Base-by-base conservation (phyloP, 2,797 vertebrate genomes). In the Falco peregrinus region DNA sequence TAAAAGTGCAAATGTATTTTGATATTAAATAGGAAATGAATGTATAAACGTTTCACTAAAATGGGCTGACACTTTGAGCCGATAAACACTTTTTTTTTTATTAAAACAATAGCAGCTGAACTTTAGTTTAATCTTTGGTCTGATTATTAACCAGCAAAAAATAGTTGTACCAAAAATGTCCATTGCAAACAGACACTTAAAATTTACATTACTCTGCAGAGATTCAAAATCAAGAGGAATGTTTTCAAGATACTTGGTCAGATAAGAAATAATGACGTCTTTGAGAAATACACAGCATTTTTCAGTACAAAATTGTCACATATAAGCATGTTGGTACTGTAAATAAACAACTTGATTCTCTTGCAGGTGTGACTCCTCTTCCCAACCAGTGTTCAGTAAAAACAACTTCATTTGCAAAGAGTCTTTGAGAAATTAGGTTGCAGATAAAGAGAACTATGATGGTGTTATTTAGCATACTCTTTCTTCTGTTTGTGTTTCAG, bases 1-100 rank as follows among this genome's bases (percentile, higher is more conserved):
- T 83, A n/a, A 95, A 98, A 98, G 98, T 98, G 97, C 97, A 97
- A 96, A 96, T 93, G 91, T 97, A 95, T 87, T 96, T 91, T 89
- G 84, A 93, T 57, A 96, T 96, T 90, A 96, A 96, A 97, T 79
- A 97, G 81, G 84, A 98, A 93, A 96, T 50, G 70, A 92, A 92
- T 90, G 95, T 93, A 95, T 61, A 82, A 89, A 94, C 0, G 1
- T 77, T 87, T 91, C 37, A 87, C 41, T 59, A 76, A 92, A 93
- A 92, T n/a, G 37, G 22, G 75, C 84, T 91, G 79, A 96, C 85
- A 94, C 60, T 45, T 90, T 87, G 78, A 80, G 69, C 74, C 97
- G 96, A 84, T 25, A 78, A 96, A 94, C 21, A 19, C 12, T 70
- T 86, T 48, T 48, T 28, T 45, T 51, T n/a, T 57, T 47, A 8